Conservation (phyloP, 2,888 invertebrate genomes). For the Rotaria magnacalcarata region DNA sequence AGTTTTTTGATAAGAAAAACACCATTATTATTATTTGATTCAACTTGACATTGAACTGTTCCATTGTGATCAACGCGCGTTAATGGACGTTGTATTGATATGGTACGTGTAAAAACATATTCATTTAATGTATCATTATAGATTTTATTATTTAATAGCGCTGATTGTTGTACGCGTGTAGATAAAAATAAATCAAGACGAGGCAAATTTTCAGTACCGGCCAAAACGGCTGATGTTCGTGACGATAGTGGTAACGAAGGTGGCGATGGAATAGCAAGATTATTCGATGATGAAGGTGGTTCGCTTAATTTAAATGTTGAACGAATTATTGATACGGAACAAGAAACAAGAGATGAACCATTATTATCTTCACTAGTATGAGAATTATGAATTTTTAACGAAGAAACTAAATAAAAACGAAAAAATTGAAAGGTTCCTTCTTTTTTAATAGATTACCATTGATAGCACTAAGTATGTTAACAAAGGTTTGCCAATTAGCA, state of each 20-base stretch:
- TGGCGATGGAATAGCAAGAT: neutral
- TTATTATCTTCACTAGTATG: constrained; percentile 18
- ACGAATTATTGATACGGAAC: constrained; percentile 1
- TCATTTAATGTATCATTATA: constrained; percentile 32
- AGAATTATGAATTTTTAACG: neutral
- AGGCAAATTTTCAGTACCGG: constrained; percentile 9
- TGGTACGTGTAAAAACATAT: neutral
- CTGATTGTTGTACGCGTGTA: neutral
- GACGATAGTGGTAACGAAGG: neutral
- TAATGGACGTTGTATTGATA: constrained; percentile 13
- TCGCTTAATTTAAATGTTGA: neutral
- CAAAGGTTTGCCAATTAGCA: neutral
- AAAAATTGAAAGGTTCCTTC: no score
- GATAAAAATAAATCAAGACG: neutral
- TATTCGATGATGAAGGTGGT: neutral
- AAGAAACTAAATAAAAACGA: neutral
- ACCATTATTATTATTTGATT: constrained; percentile 1
- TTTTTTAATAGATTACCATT: neutral
- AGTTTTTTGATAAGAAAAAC: neutral
- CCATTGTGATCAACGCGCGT: constrained; percentile 3
- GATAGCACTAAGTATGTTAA: neutral
- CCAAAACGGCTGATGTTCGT: neutral
- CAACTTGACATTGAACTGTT: constrained; percentile 1
- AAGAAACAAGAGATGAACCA: neutral
- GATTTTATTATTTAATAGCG: neutral